These are phyloP conservation scores for Takifugu rubripes DNA, from an alignment of 2,797 vertebrate genomes.

Conservation along the genomic window DNA sequence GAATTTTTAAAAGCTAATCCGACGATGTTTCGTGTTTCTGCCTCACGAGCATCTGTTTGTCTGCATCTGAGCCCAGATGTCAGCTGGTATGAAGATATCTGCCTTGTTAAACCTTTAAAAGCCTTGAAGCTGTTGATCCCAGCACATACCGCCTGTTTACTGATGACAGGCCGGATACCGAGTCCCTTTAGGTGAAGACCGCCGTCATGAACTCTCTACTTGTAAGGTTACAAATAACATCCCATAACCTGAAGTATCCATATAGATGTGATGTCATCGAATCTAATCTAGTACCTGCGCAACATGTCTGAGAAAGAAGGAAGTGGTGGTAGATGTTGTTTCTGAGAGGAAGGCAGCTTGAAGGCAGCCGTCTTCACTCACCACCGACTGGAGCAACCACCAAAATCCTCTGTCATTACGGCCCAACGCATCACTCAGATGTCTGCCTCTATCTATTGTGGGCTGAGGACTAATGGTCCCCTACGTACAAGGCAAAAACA, in stretches of 20 bases:
- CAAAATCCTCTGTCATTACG: constrained; percentile 39
- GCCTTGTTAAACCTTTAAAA: constrained; percentile 52
- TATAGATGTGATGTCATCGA: no score
- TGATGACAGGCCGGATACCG: constrained; percentile 53
- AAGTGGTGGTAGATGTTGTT: constrained; percentile 9
- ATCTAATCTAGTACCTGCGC: no score
- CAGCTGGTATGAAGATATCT: constrained; percentile 59
- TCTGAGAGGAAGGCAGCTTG: constrained; percentile 13
- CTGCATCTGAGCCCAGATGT: constrained; percentile 54
- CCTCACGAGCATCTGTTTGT: constrained; percentile 18
- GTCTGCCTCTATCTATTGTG: constrained; percentile 29
- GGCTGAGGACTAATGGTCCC: constrained; percentile 46
- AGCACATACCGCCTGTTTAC: constrained; percentile 52
- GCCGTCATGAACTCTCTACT: constrained; percentile 6
- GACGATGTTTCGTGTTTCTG: constrained; percentile 22
- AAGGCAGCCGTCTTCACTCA: constrained; percentile 3
- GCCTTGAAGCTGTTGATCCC: constrained; percentile 48
- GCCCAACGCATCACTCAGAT: constrained; percentile 18
- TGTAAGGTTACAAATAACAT: neutral
- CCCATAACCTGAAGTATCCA: neutral
- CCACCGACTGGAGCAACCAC: constrained; percentile 18
- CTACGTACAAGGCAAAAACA: constrained; percentile 48
- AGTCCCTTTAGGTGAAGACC: constrained; percentile 25
- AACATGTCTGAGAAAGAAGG: neutral
- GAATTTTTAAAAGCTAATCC: constrained; percentile 1